These are phyloP conservation scores for Meandrina meandrites DNA, from an alignment of 92 coral and sea anemone genomes.

Conservation along the genomic window DNA sequence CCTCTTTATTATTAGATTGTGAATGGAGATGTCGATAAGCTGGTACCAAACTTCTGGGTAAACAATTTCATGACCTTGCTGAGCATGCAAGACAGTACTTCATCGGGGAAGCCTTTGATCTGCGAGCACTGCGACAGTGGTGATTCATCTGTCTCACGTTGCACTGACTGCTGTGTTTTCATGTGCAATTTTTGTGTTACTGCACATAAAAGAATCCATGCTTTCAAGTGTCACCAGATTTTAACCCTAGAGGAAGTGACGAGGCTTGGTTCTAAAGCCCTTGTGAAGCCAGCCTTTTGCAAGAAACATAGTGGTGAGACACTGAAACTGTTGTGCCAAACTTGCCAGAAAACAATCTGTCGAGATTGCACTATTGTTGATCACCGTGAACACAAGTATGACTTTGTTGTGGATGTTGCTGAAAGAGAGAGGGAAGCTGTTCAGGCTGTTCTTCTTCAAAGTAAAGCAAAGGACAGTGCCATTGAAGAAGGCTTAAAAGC, in stretches of 20 bases:
- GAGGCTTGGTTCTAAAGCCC: conserved; percentile 33
- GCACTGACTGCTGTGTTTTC: conserved; percentile 61
- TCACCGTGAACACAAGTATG: conserved; percentile 67
- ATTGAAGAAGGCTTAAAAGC: conserved; percentile 20
- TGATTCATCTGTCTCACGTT: conserved; percentile 59
- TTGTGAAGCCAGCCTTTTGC: conserved; percentile 62
- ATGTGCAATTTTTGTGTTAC: conserved; percentile 75
- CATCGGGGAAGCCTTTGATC: conserved; percentile 1
- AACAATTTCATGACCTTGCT: conserved; percentile 61
- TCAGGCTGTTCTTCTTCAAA: conserved; percentile 24
- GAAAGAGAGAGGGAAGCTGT: conserved; percentile 36
- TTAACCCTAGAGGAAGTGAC: conserved; percentile 64
- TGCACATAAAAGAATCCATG: conserved; percentile 57
- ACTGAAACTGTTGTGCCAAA: conserved; percentile 69
- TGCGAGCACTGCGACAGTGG: conserved; percentile 79
- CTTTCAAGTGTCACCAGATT: conserved; percentile 61
- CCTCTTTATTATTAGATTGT: conserved; percentile 27
- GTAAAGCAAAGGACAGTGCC: conserved; percentile 16
- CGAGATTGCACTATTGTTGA: conserved; percentile 78
- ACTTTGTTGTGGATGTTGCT: conserved; percentile 51
- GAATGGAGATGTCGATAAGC: conserved; percentile 50
- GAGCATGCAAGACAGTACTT: conserved; percentile 13
- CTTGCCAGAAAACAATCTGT: conserved; percentile 81
- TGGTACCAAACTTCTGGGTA: conserved; percentile 71
- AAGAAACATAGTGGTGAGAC: conserved; percentile 67